These are phyloP conservation scores for Neodiprion virginianus DNA, from an alignment of 1,140 invertebrate species.

Conservation along the genomic window DNA sequence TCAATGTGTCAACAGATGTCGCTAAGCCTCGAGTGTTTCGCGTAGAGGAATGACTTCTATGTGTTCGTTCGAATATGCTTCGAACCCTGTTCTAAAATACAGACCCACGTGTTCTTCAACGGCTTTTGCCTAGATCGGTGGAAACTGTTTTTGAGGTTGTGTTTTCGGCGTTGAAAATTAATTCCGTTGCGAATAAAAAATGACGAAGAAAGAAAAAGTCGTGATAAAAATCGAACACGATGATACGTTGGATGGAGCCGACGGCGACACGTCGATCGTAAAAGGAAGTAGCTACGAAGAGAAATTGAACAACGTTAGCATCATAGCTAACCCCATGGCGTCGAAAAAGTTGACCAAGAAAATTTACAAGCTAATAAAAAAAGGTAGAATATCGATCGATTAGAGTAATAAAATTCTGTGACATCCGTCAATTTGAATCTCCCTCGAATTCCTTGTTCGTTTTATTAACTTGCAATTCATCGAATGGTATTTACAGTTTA, in stretches of 20 bases:
- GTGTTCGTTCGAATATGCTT: too few relatives aligned
- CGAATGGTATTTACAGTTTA: conserved; percentile 12
- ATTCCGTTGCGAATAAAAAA: background rate
- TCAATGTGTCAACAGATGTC: too few relatives aligned
- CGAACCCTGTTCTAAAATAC: too few relatives aligned
- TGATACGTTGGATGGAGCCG: conserved; percentile 33
- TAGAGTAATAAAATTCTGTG: background rate
- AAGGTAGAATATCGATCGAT: conserved; percentile 65
- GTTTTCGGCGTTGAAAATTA: too few relatives aligned
- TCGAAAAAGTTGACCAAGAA: conserved; percentile 92
- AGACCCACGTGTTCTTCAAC: too few relatives aligned
- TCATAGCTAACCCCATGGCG: conserved; percentile 91
- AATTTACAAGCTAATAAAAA: conserved; percentile 92
- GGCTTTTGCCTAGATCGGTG: too few relatives aligned
- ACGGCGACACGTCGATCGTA: conserved; percentile 28
- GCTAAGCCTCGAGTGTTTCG: too few relatives aligned
- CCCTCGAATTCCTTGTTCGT: background rate
- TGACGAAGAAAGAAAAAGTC: background rate
- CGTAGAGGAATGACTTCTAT: too few relatives aligned
- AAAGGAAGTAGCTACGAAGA: conserved; percentile 71
- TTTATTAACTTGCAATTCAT: background rate
- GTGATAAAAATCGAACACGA: conserved; percentile 10
- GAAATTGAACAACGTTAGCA: conserved; percentile 75
- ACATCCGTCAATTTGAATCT: too few relatives aligned
- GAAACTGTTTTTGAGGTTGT: too few relatives aligned